Evolutionary conservation across 2,113 vertebrate species (phyloP).

Genomic region (Nibea coibor): DNA sequence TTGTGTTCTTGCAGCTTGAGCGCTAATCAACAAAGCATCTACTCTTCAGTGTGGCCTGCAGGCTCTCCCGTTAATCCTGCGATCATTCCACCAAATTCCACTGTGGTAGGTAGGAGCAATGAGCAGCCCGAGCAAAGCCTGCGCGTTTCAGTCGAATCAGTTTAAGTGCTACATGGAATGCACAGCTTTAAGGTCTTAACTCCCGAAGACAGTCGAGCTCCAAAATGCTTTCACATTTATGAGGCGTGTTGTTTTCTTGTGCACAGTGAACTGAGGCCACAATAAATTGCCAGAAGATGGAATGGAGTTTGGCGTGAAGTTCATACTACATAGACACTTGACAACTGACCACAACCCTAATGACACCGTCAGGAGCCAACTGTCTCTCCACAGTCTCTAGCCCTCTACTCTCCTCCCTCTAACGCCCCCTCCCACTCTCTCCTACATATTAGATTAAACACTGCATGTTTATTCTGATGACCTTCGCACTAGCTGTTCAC

Average conservation of each 20-base stretch:
- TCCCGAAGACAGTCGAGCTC: not conserved
- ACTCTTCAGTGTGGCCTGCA: not conserved
- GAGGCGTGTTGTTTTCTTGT: not conserved
- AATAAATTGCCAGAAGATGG: conserved; percentile 23
- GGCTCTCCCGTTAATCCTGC: not conserved
- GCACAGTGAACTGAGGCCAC: not conserved
- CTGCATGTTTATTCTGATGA: not conserved
- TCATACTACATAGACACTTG: conserved; percentile 22
- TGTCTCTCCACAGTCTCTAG: conserved; percentile 35
- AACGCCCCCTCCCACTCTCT: not conserved
- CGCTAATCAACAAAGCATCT: not conserved
- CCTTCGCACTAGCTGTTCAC: not conserved
- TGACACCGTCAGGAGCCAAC: conserved; percentile 49
- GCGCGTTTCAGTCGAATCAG: not conserved
- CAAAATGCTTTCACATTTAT: not conserved
- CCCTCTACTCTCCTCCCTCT: not conserved
- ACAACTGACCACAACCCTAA: conserved; percentile 54
- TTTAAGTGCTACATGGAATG: not conserved
- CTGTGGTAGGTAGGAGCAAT: not conserved
- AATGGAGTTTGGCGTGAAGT: conserved; percentile 38
- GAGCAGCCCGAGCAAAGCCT: not conserved
- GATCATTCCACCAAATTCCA: not conserved
- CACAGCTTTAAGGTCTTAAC: not conserved
- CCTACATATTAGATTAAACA: not conserved
- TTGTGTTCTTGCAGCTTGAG: too few species aligned